These are phyloP conservation scores for Leptosomus discolor DNA, from an alignment of 2,113 vertebrate species.

Conservation along the genomic window DNA sequence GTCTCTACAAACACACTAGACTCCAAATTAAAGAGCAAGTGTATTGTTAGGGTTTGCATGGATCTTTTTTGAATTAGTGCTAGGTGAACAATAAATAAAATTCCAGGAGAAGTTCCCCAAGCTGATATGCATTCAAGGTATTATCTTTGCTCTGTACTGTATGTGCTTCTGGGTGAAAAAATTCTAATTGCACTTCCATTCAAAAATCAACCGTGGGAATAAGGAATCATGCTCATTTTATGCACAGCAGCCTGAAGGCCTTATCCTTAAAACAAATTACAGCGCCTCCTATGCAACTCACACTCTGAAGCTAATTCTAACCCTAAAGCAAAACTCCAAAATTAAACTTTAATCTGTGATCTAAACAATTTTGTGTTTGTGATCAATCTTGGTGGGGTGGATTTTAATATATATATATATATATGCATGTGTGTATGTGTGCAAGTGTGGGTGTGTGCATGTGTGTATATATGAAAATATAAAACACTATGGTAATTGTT, in stretches of 20 bases:
- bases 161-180: constrained; percentile 80
- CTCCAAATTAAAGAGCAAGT: constrained; percentile 74
- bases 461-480: constrained; percentile 13
- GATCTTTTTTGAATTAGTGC: constrained; percentile 72
- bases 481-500: constrained; percentile 61
- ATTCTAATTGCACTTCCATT: constrained; percentile 85
- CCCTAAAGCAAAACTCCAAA: constrained; percentile 82
- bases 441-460: fast-evolving
- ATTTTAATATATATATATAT: constrained; percentile 15
- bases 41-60: constrained; percentile 68
- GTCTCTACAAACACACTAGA: constrained; percentile 69
- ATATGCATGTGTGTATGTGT: background rate
- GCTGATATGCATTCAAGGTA: constrained; percentile 79
- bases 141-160: constrained; percentile 78
- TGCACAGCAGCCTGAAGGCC: constrained; percentile 81
- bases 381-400: constrained; percentile 72
- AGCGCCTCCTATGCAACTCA: constrained; percentile 84
- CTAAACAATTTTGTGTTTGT: constrained; percentile 80
- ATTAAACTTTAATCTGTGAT: constrained; percentile 86
- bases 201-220: constrained; percentile 85
- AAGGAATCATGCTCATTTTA: constrained; percentile 83
- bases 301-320: constrained; percentile 80
- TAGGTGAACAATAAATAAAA: constrained; percentile 79
- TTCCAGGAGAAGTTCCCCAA: constrained; percentile 76
- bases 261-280: constrained; percentile 87